Base-by-base conservation (phyloP, 2,888 invertebrate species). In the Cabera pusaria region DNA sequence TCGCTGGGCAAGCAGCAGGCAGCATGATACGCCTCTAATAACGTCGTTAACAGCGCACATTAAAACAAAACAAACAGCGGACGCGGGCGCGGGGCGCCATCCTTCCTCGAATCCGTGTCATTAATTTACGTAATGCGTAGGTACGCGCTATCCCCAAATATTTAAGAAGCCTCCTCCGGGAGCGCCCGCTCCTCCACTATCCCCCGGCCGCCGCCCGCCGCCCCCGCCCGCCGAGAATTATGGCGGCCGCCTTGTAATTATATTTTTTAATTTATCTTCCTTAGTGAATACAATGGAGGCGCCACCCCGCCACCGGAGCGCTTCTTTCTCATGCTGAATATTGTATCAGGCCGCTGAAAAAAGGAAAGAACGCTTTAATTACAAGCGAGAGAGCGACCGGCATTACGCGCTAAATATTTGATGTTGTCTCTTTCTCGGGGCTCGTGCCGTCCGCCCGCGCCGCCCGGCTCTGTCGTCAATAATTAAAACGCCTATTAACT, bases 251-350 rank as follows among this genome's bases (percentile, higher is more conserved):
- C 89, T 89, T 90, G 91, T 91, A 92, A 92, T 91, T 91, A 91
- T 91, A 91, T 91, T 91, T 92, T 92, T 91, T 91, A 91, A 92
- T 92, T 92, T 91, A 92, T 92, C 91, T 91, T 91, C 91, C 91
- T 91, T 91, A 91, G 90, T 89, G 90, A 87, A 84, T 86, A 90
- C 89, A 90, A 89, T 89, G 87, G 87, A 86, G 88, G 88, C 86
- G 86, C 88, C 88, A 84, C 88, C 88, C 85, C 74, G 83, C 86
- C 83, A 82, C 86, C 81, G 79, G 67, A 84, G 77, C 83, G 85
- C 86, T 85, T 86, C 87, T 86, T 87, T 85, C 87, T 86, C 84
- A 84, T 86, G 84, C 87, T 87, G 88, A 87, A 87, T 88, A 88
- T 87, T 87, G 88, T 87, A 87, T 88, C 86, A 86, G 87, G 81